Evolutionary conservation across 2,888 invertebrate species (phyloP).

Genomic region (Teleogryllus oceanicus): DNA sequence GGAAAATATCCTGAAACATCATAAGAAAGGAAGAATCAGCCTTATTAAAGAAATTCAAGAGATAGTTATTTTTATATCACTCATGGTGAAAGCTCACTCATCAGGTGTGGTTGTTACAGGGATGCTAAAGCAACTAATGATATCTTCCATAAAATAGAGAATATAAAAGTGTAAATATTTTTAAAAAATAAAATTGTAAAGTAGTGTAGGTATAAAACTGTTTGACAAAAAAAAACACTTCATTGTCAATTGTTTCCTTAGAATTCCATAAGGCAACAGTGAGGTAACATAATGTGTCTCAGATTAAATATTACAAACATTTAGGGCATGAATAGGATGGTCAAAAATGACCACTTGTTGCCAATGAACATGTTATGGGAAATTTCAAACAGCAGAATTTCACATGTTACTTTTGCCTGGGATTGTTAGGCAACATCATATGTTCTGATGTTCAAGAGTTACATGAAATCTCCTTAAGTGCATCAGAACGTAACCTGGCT

Average conservation of each 20-base stretch:
- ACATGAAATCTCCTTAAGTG: no score
- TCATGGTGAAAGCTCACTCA: slow-evolving; percentile 18
- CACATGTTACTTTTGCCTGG: no score
- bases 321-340: no score
- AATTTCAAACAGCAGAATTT: no score
- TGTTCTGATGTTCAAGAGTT: no score
- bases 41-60: not conserved
- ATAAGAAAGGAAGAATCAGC: not conserved
- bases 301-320: no score
- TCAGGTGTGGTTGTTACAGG: slow-evolving; percentile 11
- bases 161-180: slow-evolving; percentile 11
- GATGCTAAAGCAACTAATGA: slow-evolving; percentile 18
- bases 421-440: no score
- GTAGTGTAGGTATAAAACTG: not conserved
- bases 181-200: not conserved
- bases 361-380: no score
- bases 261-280: not conserved
- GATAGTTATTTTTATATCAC: slow-evolving; percentile 18
- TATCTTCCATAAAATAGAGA: slow-evolving; percentile 7
- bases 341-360: no score
- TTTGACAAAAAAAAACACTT: not conserved
- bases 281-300: not conserved
- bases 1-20: not conserved
- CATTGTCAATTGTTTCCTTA: not conserved
- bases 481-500: no score